Base-by-base conservation (phyloP, 2,113 vertebrate species). In the Strix uralensis region DNA sequence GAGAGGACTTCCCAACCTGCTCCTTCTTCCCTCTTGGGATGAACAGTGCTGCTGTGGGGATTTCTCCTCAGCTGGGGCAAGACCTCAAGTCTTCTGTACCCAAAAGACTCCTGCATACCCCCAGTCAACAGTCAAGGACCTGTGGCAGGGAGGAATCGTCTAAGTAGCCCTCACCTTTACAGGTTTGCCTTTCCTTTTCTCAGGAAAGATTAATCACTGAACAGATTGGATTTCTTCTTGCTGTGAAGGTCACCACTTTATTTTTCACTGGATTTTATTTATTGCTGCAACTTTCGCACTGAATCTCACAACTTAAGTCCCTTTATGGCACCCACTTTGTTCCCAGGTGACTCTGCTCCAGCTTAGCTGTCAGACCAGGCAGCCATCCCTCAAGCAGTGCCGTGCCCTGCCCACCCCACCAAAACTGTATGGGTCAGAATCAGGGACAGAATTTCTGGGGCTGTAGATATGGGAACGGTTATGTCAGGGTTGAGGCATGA, bases 401-500 rank as follows among this genome's bases (percentile, higher is more conserved):
- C 27, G 16, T 46, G 44, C 27, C 30, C 5, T 46, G 44, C 44
- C 44, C 44, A 18, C 16, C 44, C 44, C 44, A 18, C 44, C 17
- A 5, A 46, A 44, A 46, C 17, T 7, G 0, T 3, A 47, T 13
- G 40, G n/a, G 5, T 25, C 61, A 74, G 8, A 13, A 7, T 3
- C 8, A 6, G 32, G 46, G 47, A 10, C 52, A 5, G 38, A 88
- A 47, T 13, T 79, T 38, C 7, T 19, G 6, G 7, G 27, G n/a
- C 26, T 61, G 51, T 52, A 81, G 55, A 10, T 29, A 7, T 0
- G 9, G 55, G 40, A 73, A 49, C 17, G 40, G 46, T 30, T 25
- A 6, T 5, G 2, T 36, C 54, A 36, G 47, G 22, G 19, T 17
- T 25, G 18, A 77, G 67, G 38, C 7, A 30, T 2, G n/a, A 32